Evolutionary conservation across 2,113 vertebrate genomes (phyloP).

Genomic region (Cervus canadensis): DNA sequence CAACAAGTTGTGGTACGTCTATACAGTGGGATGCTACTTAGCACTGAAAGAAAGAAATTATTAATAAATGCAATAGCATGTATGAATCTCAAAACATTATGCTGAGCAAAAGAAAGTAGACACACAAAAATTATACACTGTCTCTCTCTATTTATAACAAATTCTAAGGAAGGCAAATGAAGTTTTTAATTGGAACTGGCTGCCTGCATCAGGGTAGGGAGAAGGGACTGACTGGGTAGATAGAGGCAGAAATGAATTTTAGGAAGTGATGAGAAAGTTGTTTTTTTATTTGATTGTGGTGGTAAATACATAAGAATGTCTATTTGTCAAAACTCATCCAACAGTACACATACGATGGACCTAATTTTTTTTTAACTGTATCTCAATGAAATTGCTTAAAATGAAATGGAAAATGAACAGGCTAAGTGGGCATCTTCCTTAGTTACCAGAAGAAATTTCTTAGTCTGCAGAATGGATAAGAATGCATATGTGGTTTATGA

Average conservation of each 20-base stretch:
- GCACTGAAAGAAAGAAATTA: not conserved
- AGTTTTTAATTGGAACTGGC: not conserved
- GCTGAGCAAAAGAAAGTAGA: not conserved
- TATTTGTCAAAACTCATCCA: not conserved
- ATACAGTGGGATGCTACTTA: not conserved
- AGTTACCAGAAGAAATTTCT: not conserved
- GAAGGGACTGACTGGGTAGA: not conserved
- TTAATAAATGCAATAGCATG: not conserved
- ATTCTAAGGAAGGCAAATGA: not conserved
- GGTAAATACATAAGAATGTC: not conserved
- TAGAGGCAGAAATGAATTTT: not conserved
- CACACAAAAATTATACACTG: not conserved
- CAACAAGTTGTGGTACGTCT: not conserved
- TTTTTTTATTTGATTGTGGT: not conserved
- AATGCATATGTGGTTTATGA: not conserved
- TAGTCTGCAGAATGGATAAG: not conserved
- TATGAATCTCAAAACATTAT: not conserved
- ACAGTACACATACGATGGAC: not conserved
- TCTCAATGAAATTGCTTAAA: not conserved
- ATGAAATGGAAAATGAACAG: not conserved
- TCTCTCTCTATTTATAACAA: not conserved
- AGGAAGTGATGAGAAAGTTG: not conserved
- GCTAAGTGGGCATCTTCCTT: not conserved
- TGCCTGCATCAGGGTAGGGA: not conserved
- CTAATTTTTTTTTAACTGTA: not conserved